Percentiles rank a stretch among this genome's conserved stretches.
Evolutionary conservation across 2,888 invertebrate genomes (phyloP).

Genomic region (Drosophila eohydei): DNA sequence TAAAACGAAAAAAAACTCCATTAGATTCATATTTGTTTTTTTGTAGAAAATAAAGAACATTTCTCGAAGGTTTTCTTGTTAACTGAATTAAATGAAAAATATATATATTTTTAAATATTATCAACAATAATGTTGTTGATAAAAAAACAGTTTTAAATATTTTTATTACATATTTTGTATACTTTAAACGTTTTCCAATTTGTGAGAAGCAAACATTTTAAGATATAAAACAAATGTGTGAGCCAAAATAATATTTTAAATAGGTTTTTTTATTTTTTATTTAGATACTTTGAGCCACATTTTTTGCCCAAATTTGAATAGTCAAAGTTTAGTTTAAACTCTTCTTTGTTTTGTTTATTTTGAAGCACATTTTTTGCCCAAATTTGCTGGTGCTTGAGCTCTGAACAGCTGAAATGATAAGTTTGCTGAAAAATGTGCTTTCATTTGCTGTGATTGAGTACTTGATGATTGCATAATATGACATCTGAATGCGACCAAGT

Average conservation of each 20-base stretch:
- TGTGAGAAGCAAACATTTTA: neutral
- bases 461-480: constrained; percentile 18
- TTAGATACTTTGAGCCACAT: neutral
- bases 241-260: neutral
- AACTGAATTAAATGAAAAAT: too few relatives aligned
- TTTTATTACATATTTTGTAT: too few relatives aligned
- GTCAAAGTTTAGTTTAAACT: neutral
- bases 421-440: neutral
- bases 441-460: constrained; percentile 4
- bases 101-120: too few relatives aligned
- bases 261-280: neutral
- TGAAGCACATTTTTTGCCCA: constrained; percentile 1
- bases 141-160: too few relatives aligned
- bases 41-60: too few relatives aligned
- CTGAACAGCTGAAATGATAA: neutral
- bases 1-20: too few relatives aligned
- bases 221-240: neutral
- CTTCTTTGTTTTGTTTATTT: neutral
- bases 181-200: too few relatives aligned
- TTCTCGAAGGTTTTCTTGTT: too few relatives aligned
- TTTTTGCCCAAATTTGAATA: constrained; percentile 5
- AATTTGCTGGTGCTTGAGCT: neutral
- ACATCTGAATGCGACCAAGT: constrained; percentile 2
- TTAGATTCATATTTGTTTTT: too few relatives aligned
- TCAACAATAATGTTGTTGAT: too few relatives aligned